Conservation (phyloP, 1,140 invertebrate genomes). For the Drosophila chauvacae region DNA sequence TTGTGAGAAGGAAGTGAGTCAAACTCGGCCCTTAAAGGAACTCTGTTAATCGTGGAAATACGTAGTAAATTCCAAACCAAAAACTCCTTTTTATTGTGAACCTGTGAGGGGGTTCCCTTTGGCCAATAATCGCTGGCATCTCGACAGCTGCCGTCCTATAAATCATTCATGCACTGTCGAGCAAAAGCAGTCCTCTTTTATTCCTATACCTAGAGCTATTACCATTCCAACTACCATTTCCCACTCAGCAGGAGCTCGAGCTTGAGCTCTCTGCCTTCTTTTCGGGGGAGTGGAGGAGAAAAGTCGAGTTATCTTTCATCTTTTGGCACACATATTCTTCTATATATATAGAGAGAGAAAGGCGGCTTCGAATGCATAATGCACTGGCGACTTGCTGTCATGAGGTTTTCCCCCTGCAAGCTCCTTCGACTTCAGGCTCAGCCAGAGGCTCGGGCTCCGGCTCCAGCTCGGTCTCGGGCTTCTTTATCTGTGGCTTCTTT, state of each 20-base stretch:
- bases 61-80: not conserved
- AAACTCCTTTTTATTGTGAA: not conserved
- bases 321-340: conserved; percentile 37
- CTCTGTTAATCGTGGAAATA: not conserved
- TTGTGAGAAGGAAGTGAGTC: conserved; percentile 47
- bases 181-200: conserved; percentile 51
- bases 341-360: not conserved
- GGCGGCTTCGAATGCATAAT: conserved; percentile 62
- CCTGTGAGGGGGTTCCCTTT: not conserved
- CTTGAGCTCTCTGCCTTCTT: conserved; percentile 6
- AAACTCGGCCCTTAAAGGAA: not conserved
- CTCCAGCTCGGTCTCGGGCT: not conserved
- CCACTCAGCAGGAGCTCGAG: conserved; percentile 23
- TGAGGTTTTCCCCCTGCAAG: conserved; percentile 5
- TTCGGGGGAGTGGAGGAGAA: conserved; percentile 27
- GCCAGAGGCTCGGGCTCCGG: not conserved
- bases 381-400: conserved; percentile 57
- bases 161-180: conserved; percentile 74
- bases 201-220: conserved; percentile 24
- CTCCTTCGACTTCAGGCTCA: conserved; percentile 13
- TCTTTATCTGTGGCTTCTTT: conserved; percentile 25
- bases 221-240: conserved; percentile 32
- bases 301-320: conserved; percentile 62
- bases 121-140: conserved; percentile 71
- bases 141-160: conserved; percentile 52